Evolutionary conservation across 2,888 invertebrate genomes (phyloP).

Genomic region (Silvanus unidentatus): DNA sequence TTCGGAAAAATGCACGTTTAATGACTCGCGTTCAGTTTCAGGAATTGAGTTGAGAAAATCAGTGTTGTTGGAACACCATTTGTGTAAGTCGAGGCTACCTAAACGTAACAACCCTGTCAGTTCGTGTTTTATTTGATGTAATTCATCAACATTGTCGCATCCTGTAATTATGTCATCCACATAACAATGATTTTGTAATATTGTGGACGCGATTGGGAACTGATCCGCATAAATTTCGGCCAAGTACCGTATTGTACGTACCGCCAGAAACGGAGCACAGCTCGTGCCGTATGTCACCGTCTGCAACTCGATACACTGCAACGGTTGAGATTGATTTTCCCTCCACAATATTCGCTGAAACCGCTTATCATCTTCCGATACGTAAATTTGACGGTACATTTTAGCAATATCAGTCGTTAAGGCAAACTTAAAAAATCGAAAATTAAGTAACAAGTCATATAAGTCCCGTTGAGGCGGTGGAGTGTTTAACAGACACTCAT

Average conservation of each 20-base stretch:
- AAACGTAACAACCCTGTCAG: conserved; percentile 9
- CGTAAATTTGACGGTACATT: conserved; percentile 15
- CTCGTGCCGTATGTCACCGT: conserved; percentile 19
- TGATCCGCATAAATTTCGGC: conserved; percentile 4
- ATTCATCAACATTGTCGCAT: conserved; percentile 3
- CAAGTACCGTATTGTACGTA: conserved; percentile 10
- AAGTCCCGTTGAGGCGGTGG: too few species aligned
- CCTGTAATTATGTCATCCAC: conserved; percentile 6
- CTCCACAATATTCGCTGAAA: conserved; percentile 19
- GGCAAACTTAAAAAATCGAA: conserved; percentile 11
- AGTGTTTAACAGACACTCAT: conserved; percentile 8
- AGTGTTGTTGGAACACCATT: conserved; percentile 13
- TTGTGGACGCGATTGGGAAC: conserved; percentile 1
- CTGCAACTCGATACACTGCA: conserved; percentile 13
- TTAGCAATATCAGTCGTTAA: conserved; percentile 15
- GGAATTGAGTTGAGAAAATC: not conserved
- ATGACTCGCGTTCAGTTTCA: not conserved
- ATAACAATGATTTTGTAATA: conserved; percentile 5
- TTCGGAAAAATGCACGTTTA: not conserved
- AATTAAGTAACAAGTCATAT: not conserved
- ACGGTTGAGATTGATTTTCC: conserved; percentile 7
- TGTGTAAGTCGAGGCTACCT: conserved; percentile 9
- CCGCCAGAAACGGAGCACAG: conserved; percentile 12
- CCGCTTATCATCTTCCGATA: conserved; percentile 12
- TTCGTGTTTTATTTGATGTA: conserved; percentile 5